These are phyloP conservation scores for Seriola rivoliana DNA, from an alignment of 2,113 vertebrate genomes.

Conservation along the genomic window DNA sequence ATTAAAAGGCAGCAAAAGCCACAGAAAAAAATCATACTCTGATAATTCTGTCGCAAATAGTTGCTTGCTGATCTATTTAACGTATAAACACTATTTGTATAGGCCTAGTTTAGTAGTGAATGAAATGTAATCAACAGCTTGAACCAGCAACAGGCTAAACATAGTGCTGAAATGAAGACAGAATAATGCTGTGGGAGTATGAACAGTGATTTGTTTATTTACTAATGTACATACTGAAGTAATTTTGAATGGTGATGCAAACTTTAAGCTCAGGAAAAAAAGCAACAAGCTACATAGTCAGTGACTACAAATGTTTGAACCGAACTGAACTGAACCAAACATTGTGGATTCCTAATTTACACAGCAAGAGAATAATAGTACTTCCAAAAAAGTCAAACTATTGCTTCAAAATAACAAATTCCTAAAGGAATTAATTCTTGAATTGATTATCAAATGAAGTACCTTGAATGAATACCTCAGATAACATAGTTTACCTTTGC, in stretches of 20 bases:
- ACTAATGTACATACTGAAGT: too few species aligned
- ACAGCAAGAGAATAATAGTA: too few species aligned
- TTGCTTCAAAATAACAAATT: not conserved
- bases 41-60: not conserved
- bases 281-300: too few species aligned
- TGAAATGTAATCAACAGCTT: not conserved
- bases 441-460: not conserved
- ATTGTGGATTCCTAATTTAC: too few species aligned
- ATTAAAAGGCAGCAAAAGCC: not conserved
- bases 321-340: too few species aligned
- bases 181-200: too few species aligned
- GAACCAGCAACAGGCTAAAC: not conserved
- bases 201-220: too few species aligned
- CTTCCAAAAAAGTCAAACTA: not conserved
- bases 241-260: too few species aligned
- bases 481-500: conserved; percentile 6
- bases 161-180: not conserved
- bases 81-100: not conserved
- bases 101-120: not conserved
- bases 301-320: too few species aligned
- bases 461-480: not conserved
- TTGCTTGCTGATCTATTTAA: not conserved
- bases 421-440: not conserved
- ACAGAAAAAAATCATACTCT: not conserved
- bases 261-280: too few species aligned